A percentile compares a stretch with the other conserved stretches of the same genome.
Evolutionary conservation across 1,140 invertebrate species (phyloP).

Genomic region (Rhynchophorus ferrugineus): DNA sequence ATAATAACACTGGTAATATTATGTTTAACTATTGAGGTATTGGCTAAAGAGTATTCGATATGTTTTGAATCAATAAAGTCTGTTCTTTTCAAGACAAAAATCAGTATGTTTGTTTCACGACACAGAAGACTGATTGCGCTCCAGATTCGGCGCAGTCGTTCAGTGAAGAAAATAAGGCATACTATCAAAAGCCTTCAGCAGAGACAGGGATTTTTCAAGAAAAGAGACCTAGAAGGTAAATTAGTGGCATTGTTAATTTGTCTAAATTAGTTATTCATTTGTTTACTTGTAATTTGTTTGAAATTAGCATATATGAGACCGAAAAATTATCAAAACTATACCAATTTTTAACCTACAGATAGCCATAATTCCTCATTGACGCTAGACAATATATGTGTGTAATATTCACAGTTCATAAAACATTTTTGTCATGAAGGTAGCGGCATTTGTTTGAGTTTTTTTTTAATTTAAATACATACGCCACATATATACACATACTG

Average conservation of each 20-base stretch:
- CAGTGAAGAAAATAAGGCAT: conserved; percentile 8
- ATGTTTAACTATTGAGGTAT: neutral
- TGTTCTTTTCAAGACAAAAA: neutral
- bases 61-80: neutral
- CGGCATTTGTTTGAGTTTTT: too few species aligned
- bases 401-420: too few species aligned
- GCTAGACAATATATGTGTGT: too few species aligned
- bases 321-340: too few species aligned
- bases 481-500: too few species aligned
- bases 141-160: conserved; percentile 5
- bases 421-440: too few species aligned
- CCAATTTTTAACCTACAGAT: too few species aligned
- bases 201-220: conserved; percentile 9
- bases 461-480: too few species aligned
- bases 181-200: conserved; percentile 8
- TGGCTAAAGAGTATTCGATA: too few species aligned
- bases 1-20: neutral
- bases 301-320: too few species aligned
- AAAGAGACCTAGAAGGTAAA: conserved; percentile 8
- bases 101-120: neutral
- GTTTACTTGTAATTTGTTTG: conserved; percentile 1
- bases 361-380: too few species aligned
- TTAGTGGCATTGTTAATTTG: neutral
- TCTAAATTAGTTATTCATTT: neutral
- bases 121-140: neutral